Conservation (phyloP, 2,113 vertebrate species). For the Xiphophorus hellerii region DNA sequence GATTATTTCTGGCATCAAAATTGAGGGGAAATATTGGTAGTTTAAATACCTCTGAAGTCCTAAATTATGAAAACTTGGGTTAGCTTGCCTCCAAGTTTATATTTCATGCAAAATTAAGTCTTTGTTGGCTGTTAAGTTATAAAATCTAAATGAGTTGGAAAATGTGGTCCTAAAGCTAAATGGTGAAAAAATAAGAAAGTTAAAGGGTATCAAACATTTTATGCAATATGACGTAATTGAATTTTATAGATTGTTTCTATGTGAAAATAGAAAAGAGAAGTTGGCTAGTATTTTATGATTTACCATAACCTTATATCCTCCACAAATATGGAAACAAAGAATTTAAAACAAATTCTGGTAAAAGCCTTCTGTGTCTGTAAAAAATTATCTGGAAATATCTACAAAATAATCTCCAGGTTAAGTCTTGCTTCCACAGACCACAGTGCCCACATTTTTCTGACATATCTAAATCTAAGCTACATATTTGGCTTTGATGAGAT, state of each 20-base stretch:
- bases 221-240: no score
- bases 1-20: no score
- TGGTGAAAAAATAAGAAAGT: neutral
- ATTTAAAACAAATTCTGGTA: neutral
- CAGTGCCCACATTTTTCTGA: slow-evolving; percentile 5
- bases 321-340: neutral
- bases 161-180: neutral
- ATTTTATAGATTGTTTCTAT: no score
- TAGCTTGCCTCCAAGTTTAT: no score
- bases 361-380: neutral
- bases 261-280: neutral
- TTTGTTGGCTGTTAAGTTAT: no score
- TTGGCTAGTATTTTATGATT: neutral
- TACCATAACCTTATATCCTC: neutral
- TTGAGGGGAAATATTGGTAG: no score
- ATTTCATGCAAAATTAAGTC: no score
- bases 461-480: slow-evolving; percentile 4
- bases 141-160: no score
- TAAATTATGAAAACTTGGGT: no score
- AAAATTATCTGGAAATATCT: neutral
- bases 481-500: slow-evolving; percentile 18
- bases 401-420: slow-evolving; percentile 6
- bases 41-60: no score
- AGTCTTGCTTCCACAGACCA: neutral
- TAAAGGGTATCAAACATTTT: no score